Base-by-base conservation (phyloP, 2,888 invertebrate genomes). In the Calameuta filiformis region DNA sequence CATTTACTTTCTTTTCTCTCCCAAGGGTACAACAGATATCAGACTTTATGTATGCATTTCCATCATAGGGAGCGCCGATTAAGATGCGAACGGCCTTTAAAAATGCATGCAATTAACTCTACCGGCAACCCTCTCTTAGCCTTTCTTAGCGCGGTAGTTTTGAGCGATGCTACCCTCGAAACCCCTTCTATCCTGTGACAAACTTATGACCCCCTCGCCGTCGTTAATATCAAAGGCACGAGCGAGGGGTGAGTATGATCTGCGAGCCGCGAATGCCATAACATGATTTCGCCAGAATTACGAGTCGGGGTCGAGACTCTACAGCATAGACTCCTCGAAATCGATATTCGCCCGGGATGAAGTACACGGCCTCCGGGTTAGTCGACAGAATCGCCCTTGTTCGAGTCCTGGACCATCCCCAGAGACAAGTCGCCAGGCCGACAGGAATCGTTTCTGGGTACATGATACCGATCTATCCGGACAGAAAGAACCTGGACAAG, bases 91-190 rank as follows among this genome's bases (percentile, higher is more conserved):
- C 82, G 85, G 33, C 71, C 33, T 71, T 90, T 89, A 90, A 90
- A 90, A 90, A 90, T 90, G 87, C 88, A 90, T 90, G 90, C 90
- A 90, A 90, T 90, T 90, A 90, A 87, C 84, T 82, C 80, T 1
- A 9, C 79, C 77, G 31, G 12, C 71, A 31, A 34, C 74, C 35
- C 34, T 74, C 35, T 74, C 33, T 4, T 2, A 34, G 35, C 74
- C 34, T 37, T 37, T 74, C 74, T 74, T 35, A 35, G 9, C 79
- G 69, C 68, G 73, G 56, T 69, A 77, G 76, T 73, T 73, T 69
- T 73, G 76, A 76, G 78, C 71, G 75, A 76, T 76, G 76, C 34
- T 75, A 75, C 68, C 35, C 71, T 73, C 77, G 75, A 73, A 81
- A 86, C 86, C 89, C 89, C 83, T 86, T 88, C 76, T 77, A 71